Evolutionary conservation across 1,140 invertebrate species (phyloP), one percentile per base, ranked within the genome.

Genomic region (Pachypsylla venusta): DNA sequence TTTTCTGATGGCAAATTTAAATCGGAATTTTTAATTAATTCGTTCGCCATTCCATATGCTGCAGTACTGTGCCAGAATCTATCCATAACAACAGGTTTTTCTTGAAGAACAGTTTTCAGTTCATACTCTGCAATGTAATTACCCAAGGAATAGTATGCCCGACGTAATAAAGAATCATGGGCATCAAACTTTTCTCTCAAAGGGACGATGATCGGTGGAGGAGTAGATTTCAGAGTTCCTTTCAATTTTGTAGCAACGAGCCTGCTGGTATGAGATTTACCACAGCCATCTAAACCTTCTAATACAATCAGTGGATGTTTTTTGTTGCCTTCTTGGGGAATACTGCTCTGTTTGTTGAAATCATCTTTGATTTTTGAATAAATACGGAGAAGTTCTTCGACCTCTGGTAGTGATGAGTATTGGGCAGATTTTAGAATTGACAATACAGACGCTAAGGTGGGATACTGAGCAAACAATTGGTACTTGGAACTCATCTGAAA

Each of bases 31-130:
- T 68, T 60, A 5, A 61, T 19, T 2, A 63, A 30, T 7, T 66
- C 60, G 62, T 73, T 70, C 3, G 68, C 69, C 54, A 70, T 54
- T 25, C 67, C 68, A 64, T 66, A 73, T n/a, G 69, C 67, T 40
- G 68, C 64, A 19, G 72, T 73, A 19, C 70, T 72, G 63, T 71
- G 70, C 70, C 70, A 74, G 60, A 67, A 73, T 57, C 62, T 63
- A 56, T 70, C 69, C 64, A 70, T 64, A 20, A 70, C 56, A 7
- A 70, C 68, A 12, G 68, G 68, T 53, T 61, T 60, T 16, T 64
- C 14, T 53, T 64, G 57, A 19, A 68, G 57, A 25, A 63, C 25
- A 12, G 48, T 35, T 5, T 61, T n/a, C n/a, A 68, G 57, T 59
- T 70, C 62, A 14, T 67, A 48, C 22, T 64, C 68, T 20, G 69